Evolutionary conservation across 2,113 vertebrate genomes (phyloP), one percentile per base, ranked within the genome.

Genomic region (Notechis scutatus): DNA sequence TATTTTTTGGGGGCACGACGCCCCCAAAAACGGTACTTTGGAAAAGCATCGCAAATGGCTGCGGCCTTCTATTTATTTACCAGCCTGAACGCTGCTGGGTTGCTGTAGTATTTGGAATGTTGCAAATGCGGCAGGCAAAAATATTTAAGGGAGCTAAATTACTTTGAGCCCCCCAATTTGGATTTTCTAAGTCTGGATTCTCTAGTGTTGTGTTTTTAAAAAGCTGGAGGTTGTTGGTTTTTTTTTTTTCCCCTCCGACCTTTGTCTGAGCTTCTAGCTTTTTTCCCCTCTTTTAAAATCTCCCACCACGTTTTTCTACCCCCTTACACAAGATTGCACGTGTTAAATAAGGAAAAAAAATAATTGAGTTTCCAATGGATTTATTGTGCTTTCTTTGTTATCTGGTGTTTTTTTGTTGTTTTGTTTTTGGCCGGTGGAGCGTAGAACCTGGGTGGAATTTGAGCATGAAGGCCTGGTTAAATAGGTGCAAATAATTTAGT

Each of bases 191-290:
- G 18, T 9, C 74, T 39, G 21, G 34, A 64, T 64, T 12, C 59
- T 26, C 59, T 0, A 4, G 11, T 29, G 61, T 5, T 29, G 26
- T 29, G 10, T 64, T 61, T 61, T 61, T 11, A n/a, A 69, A 69
- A 59, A 59, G 29, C 1, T 5, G 47, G 47, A 26, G 61, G 29
- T 69, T 50, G 1, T 29, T 45, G 59, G 3, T 10, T 26, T 10
- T 26, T 26, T 29, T 61, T 26, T 29, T 47, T n/a, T 2, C 0
- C 29, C 20, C 21, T 8, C 21, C 2, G 0, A 34, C 14, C 29
- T 6, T 34, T 69, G 29, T 15, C 64, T 69, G 14, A n/a, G 64
- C 26, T 34, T 34, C 29, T 69, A 34, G 64, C 64, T 69, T 34
- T 69, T 34, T 69, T 9, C 8, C 6, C 3, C 42, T 61, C 59